Evolutionary conservation across 2,888 invertebrate species (phyloP), one percentile per base, ranked within the genome.

Genomic region (Tromatobia lineatoria): DNA sequence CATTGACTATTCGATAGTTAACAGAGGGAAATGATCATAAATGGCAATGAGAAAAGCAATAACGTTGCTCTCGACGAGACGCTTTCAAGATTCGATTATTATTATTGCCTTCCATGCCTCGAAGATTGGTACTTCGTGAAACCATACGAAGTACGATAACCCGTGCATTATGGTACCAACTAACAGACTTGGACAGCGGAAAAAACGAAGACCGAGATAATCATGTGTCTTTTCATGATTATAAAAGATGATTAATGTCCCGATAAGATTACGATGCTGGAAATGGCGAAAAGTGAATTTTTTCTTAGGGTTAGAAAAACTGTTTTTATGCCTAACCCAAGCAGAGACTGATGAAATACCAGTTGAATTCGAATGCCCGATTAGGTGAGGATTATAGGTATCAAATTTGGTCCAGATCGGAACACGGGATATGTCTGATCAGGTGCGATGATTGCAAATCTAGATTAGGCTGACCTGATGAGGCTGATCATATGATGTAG

Each of bases 31-130:
- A 74, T 61, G 73, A 70, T 80, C 79, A 86, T 83, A 87, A 89
- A 88, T 81, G 77, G 88, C 86, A 88, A 87, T 83, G 78, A 84
- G 78, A 85, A n/a, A 87, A 76, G 83, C 74, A 59, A 83, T 89
- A 87, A 88, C 85, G 83, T 87, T 83, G 85, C 87, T 61, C 82
- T 87, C 86, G 52, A 50, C 45, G 57, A 82, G 82, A 86, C 86
- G 84, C 87, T 88, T 86, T 87, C 83, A 71, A 75, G 80, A 71
- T 61, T 80, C 87, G 87, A 82, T 89, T 86, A 88, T 89, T 86
- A 88, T 90, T 87, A 88, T 80, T 57, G 73, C 82, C 78, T 79
- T 50, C 59, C 29, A n/a, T 29, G 29, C 78, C 79, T 52, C 34
- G 77, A 23, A 13, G 20, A 20, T 66, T 47, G 20, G 50, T 29